These are phyloP conservation scores for Listronotus bonariensis DNA, from an alignment of 1,140 invertebrate species.

Conservation along the genomic window DNA sequence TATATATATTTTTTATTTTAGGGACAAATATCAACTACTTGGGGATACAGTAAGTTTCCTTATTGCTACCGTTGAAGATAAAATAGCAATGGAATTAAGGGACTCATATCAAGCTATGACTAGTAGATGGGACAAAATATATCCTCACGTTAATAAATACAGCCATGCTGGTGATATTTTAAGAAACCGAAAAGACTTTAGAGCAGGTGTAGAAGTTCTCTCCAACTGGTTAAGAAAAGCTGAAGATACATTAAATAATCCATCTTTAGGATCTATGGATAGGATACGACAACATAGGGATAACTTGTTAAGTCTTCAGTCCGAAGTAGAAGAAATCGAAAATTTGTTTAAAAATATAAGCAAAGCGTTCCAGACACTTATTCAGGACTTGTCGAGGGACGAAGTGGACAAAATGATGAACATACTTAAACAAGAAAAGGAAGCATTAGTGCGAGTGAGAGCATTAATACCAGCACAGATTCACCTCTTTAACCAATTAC, in stretches of 20 bases:
- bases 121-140: constrained; percentile 79
- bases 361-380: constrained; percentile 87
- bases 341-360: constrained; percentile 87
- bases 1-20: constrained; percentile 48
- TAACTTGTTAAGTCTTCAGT: constrained; percentile 76
- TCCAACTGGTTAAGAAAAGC: constrained; percentile 80
- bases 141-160: constrained; percentile 81
- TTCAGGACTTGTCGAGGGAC: constrained; percentile 86
- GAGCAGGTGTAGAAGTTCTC: constrained; percentile 73
- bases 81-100: constrained; percentile 76
- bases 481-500: constrained; percentile 78
- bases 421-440: constrained; percentile 87
- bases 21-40: constrained; percentile 82
- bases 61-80: constrained; percentile 82
- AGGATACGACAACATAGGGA: constrained; percentile 80
- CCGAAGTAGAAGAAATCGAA: constrained; percentile 85
- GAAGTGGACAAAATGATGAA: constrained; percentile 90
- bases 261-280: constrained; percentile 73
- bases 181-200: constrained; percentile 79
- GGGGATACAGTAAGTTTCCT: constrained; percentile 87
- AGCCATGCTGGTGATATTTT: constrained; percentile 87
- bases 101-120: constrained; percentile 74
- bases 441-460: constrained; percentile 79
- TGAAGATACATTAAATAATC: constrained; percentile 69
- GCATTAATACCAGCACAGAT: constrained; percentile 79